Conservation (phyloP, 1,140 invertebrate species). For the Probaryconus sp. region DNA sequence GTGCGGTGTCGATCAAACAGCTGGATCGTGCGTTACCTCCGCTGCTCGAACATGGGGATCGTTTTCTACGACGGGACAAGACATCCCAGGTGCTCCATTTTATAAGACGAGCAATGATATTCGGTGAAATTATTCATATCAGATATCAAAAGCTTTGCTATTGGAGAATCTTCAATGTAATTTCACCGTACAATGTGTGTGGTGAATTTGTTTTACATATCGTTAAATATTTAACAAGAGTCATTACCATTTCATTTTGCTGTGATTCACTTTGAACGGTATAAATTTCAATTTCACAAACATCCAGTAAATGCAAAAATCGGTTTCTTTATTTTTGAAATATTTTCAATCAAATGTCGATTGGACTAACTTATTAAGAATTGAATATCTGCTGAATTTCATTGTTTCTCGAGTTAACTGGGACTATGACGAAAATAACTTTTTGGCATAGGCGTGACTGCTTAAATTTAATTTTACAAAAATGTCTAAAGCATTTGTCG, state of each 20-base stretch:
- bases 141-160: constrained; percentile 21
- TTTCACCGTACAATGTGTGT: not conserved
- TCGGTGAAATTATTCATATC: constrained; percentile 57
- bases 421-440: constrained; percentile 13
- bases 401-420: no score
- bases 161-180: constrained; percentile 20
- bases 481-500: constrained; percentile 45
- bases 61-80: constrained; percentile 68
- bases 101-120: constrained; percentile 54
- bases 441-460: not conserved
- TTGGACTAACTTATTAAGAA: no score
- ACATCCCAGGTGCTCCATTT: constrained; percentile 63
- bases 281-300: no score
- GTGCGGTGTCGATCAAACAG: constrained; percentile 76
- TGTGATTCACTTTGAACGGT: no score
- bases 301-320: no score
- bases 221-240: no score
- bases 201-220: not conserved
- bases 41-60: constrained; percentile 66
- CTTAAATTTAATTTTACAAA: constrained; percentile 39
- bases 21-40: constrained; percentile 76
- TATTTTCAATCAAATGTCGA: no score
- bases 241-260: no score
- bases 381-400: no score
- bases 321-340: no score